Evolutionary conservation across 2,797 vertebrate species (phyloP), one percentile per base, ranked within the genome.

Genomic region (Melanotaenia maccullochi): DNA sequence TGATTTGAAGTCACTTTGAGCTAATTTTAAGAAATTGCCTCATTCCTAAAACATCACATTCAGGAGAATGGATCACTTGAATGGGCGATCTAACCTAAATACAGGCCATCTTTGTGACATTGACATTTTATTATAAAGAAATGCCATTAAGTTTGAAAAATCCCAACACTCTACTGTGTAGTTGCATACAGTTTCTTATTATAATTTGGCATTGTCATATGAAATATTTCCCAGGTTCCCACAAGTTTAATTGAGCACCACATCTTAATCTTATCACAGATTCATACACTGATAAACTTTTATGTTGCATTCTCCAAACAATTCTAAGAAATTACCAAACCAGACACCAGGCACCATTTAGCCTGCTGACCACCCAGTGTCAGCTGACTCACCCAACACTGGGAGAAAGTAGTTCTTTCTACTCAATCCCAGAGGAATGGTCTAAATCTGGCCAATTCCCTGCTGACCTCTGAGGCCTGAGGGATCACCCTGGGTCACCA

Each of bases 381-480:
- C 90, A 92, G 82, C 85, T 92, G 89, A 87, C 87, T 73, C 76
- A 85, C 77, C 75, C 60, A 60, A 36, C 70, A 76, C 68, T 67
- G 44, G 70, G 73, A 73, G 84, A 92, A 89, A 91, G 79, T 84
- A 64, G 42, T 54, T 83, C 75, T 79, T 86, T 75, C 59, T 76
- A 52, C 75, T 76, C 83, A 91, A 81, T 89, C 86, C 77, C 78
- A 18, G n/a, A 87, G 81, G 83, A 91, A 92, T 90, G 80, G 85
- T 66, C 85, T 81, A 85, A 93, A 91, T 85, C 84, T 83, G 82
- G 83, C 55, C 80, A 90, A 92, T 73, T 87, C 76, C 73, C 84
- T 33, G 67, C 80, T 90, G 89, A 94, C 90, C 87, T 82, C 71
- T 69, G 74, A 90, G 85, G 80, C 71, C 71, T 58, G 51, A 77